Percentiles rank a stretch among this genome's conserved stretches.
Conservation (phyloP, 2,113 vertebrate genomes). For the Orycteropus afer region DNA sequence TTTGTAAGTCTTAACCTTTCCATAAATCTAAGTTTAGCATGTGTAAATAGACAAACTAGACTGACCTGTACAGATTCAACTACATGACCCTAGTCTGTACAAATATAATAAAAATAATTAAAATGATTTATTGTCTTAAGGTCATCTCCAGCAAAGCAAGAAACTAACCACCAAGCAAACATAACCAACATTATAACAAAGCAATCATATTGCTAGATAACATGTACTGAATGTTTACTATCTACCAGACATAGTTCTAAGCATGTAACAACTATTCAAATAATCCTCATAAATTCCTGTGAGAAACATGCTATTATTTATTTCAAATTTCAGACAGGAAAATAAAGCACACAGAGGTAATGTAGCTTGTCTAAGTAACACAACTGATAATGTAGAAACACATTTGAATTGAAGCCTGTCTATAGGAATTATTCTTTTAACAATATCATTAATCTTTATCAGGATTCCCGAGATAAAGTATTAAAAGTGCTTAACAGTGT, state of each 20-base stretch:
- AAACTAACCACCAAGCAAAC: not conserved
- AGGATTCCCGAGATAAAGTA: not conserved
- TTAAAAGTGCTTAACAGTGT: not conserved
- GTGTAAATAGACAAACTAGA: not conserved
- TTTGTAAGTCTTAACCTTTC: slow-evolving; percentile 10
- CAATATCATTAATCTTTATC: not conserved
- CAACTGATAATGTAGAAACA: not conserved
- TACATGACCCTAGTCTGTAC: not conserved
- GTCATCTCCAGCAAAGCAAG: not conserved
- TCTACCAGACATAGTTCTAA: not conserved
- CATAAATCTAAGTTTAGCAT: not conserved
- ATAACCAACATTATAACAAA: not conserved
- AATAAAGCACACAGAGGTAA: not conserved
- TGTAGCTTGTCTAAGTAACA: not conserved
- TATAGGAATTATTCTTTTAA: not conserved
- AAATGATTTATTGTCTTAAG: not conserved
- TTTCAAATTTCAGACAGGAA: not conserved
- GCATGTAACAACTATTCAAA: not conserved
- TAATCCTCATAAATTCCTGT: not conserved
- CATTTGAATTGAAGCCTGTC: not conserved
- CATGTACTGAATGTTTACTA: not conserved
- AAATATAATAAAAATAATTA: not conserved
- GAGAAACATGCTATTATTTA: not conserved
- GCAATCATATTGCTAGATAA: not conserved
- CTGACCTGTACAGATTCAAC: not conserved